phyloP scores from a whole-genome alignment of 2,888 invertebrate genomes.

The Coenonympha glycerion region DNA sequence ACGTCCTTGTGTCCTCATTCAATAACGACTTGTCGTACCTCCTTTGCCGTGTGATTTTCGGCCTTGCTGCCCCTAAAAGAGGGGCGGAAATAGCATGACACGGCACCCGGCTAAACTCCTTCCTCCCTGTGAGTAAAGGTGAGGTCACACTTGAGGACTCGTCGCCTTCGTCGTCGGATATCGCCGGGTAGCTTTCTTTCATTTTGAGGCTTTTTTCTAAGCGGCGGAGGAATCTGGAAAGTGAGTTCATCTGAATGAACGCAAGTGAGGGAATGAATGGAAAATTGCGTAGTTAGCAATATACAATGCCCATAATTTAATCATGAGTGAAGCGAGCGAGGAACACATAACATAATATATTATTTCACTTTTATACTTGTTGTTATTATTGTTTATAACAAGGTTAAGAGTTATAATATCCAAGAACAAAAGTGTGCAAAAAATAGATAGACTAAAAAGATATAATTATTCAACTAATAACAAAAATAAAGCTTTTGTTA shows the following conservation, averaged over 20 bases:
- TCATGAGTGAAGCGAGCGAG: too few relatives aligned
- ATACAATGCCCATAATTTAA: too few relatives aligned
- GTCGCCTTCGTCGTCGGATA: constrained; percentile 77
- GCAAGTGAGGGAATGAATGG: not conserved
- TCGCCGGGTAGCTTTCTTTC: constrained; percentile 77
- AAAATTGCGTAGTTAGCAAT: not conserved
- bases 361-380: too few relatives aligned
- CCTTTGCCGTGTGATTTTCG: constrained; percentile 66
- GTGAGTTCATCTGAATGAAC: constrained; percentile 12
- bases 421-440: too few relatives aligned
- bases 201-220: constrained; percentile 82
- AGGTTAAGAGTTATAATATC: too few relatives aligned
- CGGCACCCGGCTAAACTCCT: constrained; percentile 52
- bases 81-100: constrained; percentile 67
- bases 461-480: too few relatives aligned
- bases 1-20: constrained; percentile 63
- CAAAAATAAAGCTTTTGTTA: not conserved
- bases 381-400: too few relatives aligned
- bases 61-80: constrained; percentile 62
- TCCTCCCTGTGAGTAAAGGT: constrained; percentile 72
- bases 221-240: constrained; percentile 79
- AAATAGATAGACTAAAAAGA: too few relatives aligned
- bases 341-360: too few relatives aligned
- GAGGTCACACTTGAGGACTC: constrained; percentile 80
- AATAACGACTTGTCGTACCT: constrained; percentile 64